phyloP scores from a whole-genome alignment of 2,888 invertebrate genomes.

The Drosophila formosana region DNA sequence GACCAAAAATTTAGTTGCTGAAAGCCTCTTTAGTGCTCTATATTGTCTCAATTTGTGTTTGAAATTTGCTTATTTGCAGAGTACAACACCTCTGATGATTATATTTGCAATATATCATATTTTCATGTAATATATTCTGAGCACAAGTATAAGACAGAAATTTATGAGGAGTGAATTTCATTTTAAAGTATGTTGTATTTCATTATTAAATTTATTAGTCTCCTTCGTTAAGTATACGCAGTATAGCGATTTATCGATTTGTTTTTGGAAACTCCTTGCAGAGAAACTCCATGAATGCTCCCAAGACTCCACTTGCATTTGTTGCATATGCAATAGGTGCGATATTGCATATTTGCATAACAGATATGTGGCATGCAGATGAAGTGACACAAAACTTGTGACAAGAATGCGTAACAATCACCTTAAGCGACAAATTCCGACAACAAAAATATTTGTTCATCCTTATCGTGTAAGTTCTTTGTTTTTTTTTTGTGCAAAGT shows the following conservation, averaged over 20 bases:
- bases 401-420: constrained; percentile 2
- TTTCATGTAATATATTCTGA: neutral
- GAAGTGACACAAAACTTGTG: neutral
- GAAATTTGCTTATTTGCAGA: neutral
- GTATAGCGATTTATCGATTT: neutral
- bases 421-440: neutral
- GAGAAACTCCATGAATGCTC: neutral
- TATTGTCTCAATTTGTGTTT: neutral
- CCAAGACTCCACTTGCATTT: neutral
- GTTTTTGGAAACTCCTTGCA: neutral
- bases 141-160: too few relatives aligned
- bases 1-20: neutral
- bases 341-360: neutral
- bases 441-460: neutral
- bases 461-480: neutral
- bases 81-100: neutral
- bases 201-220: too few relatives aligned
- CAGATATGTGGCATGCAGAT: neutral
- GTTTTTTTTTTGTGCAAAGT: neutral
- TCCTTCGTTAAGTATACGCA: neutral
- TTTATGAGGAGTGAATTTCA: too few relatives aligned
- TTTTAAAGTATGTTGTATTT: too few relatives aligned
- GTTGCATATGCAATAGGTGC: neutral
- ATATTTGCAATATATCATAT: neutral
- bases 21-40: neutral